Evolutionary conservation across 2,797 vertebrate genomes (phyloP).

Genomic region (Siniperca obscura): DNA sequence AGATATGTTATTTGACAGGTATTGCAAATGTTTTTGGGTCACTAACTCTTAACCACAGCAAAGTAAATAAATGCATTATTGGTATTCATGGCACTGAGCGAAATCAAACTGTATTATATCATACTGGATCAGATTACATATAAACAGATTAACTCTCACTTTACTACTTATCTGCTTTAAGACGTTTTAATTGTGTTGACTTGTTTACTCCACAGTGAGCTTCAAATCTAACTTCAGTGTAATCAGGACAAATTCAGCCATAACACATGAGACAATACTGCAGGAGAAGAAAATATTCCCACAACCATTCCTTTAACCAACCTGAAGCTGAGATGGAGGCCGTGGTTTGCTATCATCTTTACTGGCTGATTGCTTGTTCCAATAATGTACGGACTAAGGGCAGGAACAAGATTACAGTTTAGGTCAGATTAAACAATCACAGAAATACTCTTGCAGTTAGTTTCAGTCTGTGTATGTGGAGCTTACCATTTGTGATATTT

Average conservation of each 20-base stretch:
- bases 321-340: constrained; percentile 98
- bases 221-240: not conserved
- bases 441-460: not conserved
- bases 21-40: not conserved
- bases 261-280: not conserved
- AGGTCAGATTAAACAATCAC: not conserved
- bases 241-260: not conserved
- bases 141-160: constrained; percentile 4
- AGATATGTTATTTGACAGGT: not conserved
- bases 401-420: constrained; percentile 13
- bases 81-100: not conserved
- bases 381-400: constrained; percentile 94
- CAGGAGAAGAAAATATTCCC: not conserved
- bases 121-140: not conserved
- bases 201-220: constrained; percentile 1
- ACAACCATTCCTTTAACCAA: constrained; percentile 62
- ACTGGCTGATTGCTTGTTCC: constrained; percentile 98
- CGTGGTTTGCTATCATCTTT: constrained; percentile 97
- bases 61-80: not conserved
- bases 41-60: not conserved
- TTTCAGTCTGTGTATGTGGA: not conserved
- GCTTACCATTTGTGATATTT: constrained; percentile 99
- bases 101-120: constrained; percentile 11
- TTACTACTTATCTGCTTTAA: constrained; percentile 3
- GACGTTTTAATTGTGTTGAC: constrained; percentile 2